A percentile compares a stretch with the other conserved stretches of the same genome.
phyloP scores from a whole-genome alignment of 2,113 vertebrate species.

The Pavo muticus region DNA sequence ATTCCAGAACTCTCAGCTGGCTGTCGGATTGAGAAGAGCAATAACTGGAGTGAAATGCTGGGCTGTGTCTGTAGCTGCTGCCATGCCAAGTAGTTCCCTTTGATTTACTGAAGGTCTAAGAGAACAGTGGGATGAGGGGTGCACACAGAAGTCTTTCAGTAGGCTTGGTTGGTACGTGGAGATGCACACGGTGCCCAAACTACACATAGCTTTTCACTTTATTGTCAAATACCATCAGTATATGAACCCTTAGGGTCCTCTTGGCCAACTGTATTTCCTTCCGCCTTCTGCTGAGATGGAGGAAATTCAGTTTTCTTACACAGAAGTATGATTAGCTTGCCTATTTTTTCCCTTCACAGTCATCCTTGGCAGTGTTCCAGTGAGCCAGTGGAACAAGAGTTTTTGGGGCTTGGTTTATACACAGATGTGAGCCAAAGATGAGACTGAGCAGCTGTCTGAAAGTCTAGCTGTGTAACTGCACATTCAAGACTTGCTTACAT shows the following conservation, averaged over 20 bases:
- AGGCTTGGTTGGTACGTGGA: background rate
- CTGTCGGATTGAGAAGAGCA: background rate
- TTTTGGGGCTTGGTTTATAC: background rate
- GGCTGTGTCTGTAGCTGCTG: background rate
- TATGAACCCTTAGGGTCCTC: slow-evolving; percentile 6
- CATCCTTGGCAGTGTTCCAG: slow-evolving; percentile 50
- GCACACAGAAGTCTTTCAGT: background rate
- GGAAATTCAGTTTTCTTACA: slow-evolving; percentile 67
- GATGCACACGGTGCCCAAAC: background rate
- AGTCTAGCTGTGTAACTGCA: background rate
- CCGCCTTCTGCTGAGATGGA: slow-evolving; percentile 58
- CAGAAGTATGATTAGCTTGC: slow-evolving; percentile 68
- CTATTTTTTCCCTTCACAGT: slow-evolving; percentile 53
- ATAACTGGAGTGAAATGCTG: background rate
- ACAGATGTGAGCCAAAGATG: background rate
- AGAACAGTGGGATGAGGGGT: background rate
- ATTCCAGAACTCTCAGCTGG: slow-evolving; percentile 4
- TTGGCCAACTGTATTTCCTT: slow-evolving; percentile 43
- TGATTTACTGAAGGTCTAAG: background rate
- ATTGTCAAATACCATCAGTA: slow-evolving; percentile 7
- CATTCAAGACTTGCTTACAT: background rate
- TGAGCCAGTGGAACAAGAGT: slow-evolving; percentile 49
- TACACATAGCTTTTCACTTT: background rate
- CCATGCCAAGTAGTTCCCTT: background rate
- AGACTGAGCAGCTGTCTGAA: background rate